These are phyloP conservation scores for Diabrotica undecimpunctata DNA, from an alignment of 1,140 invertebrate genomes.

Conservation along the genomic window DNA sequence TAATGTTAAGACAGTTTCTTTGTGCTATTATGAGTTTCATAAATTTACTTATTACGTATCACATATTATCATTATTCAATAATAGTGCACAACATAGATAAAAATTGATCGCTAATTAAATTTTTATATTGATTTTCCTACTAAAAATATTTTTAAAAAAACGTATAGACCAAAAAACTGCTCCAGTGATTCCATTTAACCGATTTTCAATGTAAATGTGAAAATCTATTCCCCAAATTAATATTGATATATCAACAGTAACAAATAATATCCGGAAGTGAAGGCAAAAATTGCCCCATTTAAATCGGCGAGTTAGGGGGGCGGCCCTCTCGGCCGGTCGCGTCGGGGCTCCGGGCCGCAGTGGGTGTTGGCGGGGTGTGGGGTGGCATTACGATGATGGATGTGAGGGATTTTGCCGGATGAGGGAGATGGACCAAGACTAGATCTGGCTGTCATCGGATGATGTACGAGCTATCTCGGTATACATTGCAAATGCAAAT, in stretches of 20 bases:
- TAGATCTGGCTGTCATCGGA: conserved; percentile 44
- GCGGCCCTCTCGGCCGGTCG: neutral
- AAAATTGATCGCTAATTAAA: no score
- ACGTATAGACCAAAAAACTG: no score
- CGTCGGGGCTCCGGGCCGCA: conserved; percentile 9
- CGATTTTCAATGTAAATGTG: no score
- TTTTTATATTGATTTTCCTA: no score
- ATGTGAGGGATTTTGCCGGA: conserved; percentile 43
- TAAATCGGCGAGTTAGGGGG: conserved; percentile 25
- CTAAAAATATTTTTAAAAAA: no score
- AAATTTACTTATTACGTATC: no score
- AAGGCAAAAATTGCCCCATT: conserved; percentile 30
- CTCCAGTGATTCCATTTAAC: no score
- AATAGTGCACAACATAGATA: no score
- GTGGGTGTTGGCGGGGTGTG: conserved; percentile 14
- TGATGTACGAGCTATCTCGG: conserved; percentile 41
- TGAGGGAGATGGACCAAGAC: conserved; percentile 43
- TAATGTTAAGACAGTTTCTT: no score
- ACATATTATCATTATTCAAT: no score
- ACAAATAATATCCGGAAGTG: conserved; percentile 28
- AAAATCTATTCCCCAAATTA: conserved; percentile 15
- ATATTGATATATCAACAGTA: conserved; percentile 28
- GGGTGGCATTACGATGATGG: conserved; percentile 38
- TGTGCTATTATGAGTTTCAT: no score
- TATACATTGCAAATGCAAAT: conserved; percentile 42